Base-by-base conservation (phyloP, 2,888 invertebrate species). In the Metacarcinus magister region DNA sequence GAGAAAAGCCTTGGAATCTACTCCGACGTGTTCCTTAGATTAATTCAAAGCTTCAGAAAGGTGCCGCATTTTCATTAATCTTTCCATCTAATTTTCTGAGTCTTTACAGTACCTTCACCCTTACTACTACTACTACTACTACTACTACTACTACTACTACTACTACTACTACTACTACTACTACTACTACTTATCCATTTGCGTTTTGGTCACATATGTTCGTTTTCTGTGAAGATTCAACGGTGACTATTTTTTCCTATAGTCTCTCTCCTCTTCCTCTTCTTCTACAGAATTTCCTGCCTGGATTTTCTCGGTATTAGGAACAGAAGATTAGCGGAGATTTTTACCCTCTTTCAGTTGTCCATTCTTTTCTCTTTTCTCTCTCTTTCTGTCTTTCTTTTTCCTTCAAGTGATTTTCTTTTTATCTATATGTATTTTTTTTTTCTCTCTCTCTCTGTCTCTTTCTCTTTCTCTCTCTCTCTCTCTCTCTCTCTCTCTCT, bases 401-500 rank as follows among this genome's bases (percentile, higher is more conserved):
- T 19, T 67, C 67, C 19, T 19, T 67, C 67, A 13, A 8, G 13
- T 67, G 16, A 19, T 19, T 67, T 19, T 67, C 67, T 67, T 13
- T 67, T 0, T 67, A 13, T 67, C 67, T 67, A 3, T 60, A 43
- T 91, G 44, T 91, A 44, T 91, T 44, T 91, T 44, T 91, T 67
- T 39, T 67, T 67, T 67, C 75, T 93, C 75, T 93, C 93, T 67
- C 67, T 46, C 28, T 92, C 44, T 43, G 7, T 43, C 43, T 48
- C 92, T 54, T 28, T 54, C 28, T 93, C 92, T 93, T 4, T 93
- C 93, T 93, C 67, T 67, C 93, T 93, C 93, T 48, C 93, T 93
- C 93, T 67, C 93, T 93, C 93, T 67, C 93, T 93, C 93, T 67
- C 93, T 93, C 93, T 67, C 93, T 93, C 93, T 67, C 93, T 93